These are phyloP conservation scores for Gadus chalcogrammus DNA, from an alignment of 2,113 vertebrate genomes.

Conservation along the genomic window DNA sequence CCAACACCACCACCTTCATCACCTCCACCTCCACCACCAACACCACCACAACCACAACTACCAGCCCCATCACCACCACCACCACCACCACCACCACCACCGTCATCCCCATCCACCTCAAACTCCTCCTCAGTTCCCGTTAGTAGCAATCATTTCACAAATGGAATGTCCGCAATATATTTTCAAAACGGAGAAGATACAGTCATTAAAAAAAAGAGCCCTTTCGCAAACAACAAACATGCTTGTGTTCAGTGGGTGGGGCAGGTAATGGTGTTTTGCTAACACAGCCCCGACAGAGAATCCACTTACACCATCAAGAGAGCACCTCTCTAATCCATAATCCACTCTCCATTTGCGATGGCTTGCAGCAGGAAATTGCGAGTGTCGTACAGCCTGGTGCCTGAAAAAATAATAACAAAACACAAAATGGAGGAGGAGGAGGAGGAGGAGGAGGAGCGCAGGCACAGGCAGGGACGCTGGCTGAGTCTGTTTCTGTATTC, in stretches of 20 bases:
- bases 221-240: too few relatives aligned
- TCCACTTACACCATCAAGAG: constrained; percentile 66
- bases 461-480: constrained; percentile 16
- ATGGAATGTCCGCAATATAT: constrained; percentile 54
- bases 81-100: too few relatives aligned
- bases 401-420: constrained; percentile 47
- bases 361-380: constrained; percentile 69
- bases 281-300: constrained; percentile 60
- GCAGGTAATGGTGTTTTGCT: constrained; percentile 69
- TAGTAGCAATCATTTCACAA: constrained; percentile 52
- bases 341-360: constrained; percentile 71
- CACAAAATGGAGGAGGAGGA: constrained; percentile 42
- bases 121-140: too few relatives aligned
- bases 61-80: too few relatives aligned
- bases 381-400: constrained; percentile 53
- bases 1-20: too few relatives aligned
- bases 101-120: constrained; percentile 17
- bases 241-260: constrained; percentile 22
- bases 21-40: too few relatives aligned
- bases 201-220: constrained; percentile 46
- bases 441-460: constrained; percentile 27
- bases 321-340: constrained; percentile 65
- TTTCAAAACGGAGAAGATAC: constrained; percentile 40
- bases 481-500: constrained; percentile 42
- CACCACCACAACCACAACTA: too few relatives aligned